These are phyloP conservation scores for Artibeus jamaicensis DNA, from an alignment of 2,797 vertebrate genomes.

Conservation along the genomic window DNA sequence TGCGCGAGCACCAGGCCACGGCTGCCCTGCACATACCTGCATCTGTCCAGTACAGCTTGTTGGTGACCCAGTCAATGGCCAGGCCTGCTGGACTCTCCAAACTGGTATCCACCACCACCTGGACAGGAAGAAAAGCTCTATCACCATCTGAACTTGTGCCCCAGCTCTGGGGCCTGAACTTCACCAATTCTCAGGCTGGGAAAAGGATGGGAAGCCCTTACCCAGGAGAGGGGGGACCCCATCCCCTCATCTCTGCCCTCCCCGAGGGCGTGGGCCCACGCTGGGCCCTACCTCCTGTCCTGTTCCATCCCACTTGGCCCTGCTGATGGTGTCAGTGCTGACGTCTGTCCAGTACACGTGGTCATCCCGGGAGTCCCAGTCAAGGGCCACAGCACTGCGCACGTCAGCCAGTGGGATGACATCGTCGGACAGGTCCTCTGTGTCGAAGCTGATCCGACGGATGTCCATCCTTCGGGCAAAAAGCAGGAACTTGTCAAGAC, in stretches of 20 bases:
- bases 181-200: not conserved
- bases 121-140: slow-evolving; percentile 66
- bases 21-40: slow-evolving; percentile 87
- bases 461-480: slow-evolving; percentile 99
- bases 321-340: slow-evolving; percentile 97
- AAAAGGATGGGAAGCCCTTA: not conserved
- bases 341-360: slow-evolving; percentile 99
- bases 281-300: slow-evolving; percentile 91
- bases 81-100: slow-evolving; percentile 97
- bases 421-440: slow-evolving; percentile 96
- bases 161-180: not conserved
- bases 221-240: not conserved
- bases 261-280: not conserved
- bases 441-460: slow-evolving; percentile 99
- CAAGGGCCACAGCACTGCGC: slow-evolving; percentile 97
- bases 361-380: slow-evolving; percentile 94
- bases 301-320: slow-evolving; percentile 96
- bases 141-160: not conserved
- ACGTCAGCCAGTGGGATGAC: slow-evolving; percentile 98
- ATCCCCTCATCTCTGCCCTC: not conserved
- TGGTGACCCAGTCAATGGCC: slow-evolving; percentile 97
- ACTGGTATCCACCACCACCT: slow-evolving; percentile 97
- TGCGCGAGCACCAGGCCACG: not conserved
- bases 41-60: slow-evolving; percentile 98
- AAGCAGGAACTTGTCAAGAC: slow-evolving; percentile 99